Percentiles rank a stretch among this genome's conserved stretches.
Conservation (phyloP, 2,113 vertebrate species). For the Ariopsis seemanni region DNA sequence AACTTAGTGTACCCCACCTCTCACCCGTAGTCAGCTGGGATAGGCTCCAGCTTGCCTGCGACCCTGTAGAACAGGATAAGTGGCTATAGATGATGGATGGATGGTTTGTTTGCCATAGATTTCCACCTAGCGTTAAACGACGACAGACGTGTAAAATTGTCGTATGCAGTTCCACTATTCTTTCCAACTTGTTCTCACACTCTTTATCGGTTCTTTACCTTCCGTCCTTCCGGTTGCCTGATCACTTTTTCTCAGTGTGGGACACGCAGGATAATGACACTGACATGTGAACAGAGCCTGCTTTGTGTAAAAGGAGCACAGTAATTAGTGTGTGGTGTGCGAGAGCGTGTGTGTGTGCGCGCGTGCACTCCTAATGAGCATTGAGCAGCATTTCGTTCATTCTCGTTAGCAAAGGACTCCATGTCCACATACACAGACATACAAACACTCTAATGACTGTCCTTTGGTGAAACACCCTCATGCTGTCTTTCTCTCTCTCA, state of each 20-base stretch:
- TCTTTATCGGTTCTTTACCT: neutral
- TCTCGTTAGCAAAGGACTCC: conserved; percentile 40
- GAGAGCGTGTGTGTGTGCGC: conserved; percentile 44
- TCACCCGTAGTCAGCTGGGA: too few relatives aligned
- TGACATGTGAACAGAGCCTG: conserved; percentile 66
- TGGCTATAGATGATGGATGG: too few relatives aligned
- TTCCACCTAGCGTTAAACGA: neutral
- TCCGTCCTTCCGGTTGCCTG: conserved; percentile 65
- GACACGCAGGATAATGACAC: conserved; percentile 61
- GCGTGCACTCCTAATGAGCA: conserved; percentile 51
- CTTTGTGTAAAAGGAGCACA: conserved; percentile 66
- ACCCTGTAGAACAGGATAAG: too few relatives aligned
- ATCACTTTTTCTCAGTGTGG: conserved; percentile 58
- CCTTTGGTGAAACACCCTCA: conserved; percentile 20
- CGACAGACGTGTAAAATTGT: neutral
- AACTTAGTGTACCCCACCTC: too few relatives aligned
- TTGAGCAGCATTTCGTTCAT: conserved; percentile 43
- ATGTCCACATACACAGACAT: conserved; percentile 18
- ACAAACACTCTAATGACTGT: conserved; percentile 29
- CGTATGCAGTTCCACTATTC: neutral
- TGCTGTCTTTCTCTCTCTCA: neutral
- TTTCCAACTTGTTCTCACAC: neutral
- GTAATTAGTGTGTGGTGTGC: conserved; percentile 52
- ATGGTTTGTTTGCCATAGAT: too few relatives aligned
- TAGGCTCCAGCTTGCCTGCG: too few relatives aligned